A percentile compares a stretch with the other conserved stretches of the same genome.
Conservation (phyloP, 2,113 vertebrate species). For the Lagenorhynchus albirostris region DNA sequence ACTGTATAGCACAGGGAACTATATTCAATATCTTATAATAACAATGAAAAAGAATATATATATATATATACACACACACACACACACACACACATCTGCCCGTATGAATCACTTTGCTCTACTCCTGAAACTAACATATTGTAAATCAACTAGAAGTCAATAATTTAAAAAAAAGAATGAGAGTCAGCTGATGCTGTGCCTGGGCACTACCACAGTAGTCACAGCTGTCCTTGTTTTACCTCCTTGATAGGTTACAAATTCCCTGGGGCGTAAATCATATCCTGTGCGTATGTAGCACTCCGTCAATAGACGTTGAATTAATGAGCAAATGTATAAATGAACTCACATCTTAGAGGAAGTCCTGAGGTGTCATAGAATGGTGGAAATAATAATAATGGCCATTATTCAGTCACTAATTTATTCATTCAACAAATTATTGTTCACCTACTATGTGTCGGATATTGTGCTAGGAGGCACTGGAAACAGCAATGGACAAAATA, state of each 20-base stretch:
- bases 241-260: neutral
- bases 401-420: neutral
- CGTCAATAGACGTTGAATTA: neutral
- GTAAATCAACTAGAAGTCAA: too few relatives aligned
- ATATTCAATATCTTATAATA: too few relatives aligned
- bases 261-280: neutral
- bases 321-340: neutral
- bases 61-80: too few relatives aligned
- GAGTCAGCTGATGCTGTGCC: neutral
- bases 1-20: too few relatives aligned
- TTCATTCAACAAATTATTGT: neutral
- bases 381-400: neutral
- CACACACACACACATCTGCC: accelerated
- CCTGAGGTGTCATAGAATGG: neutral
- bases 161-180: neutral
- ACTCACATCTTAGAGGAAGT: neutral
- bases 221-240: neutral
- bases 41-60: too few relatives aligned
- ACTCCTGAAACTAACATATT: too few relatives aligned
- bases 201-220: neutral
- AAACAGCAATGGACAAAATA: neutral
- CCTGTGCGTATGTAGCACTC: neutral
- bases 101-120: too few relatives aligned
- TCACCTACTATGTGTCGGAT: neutral
- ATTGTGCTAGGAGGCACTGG: neutral